Evolutionary conservation across 2,113 vertebrate genomes (phyloP).

Genomic region (Cyprinus carpio): DNA sequence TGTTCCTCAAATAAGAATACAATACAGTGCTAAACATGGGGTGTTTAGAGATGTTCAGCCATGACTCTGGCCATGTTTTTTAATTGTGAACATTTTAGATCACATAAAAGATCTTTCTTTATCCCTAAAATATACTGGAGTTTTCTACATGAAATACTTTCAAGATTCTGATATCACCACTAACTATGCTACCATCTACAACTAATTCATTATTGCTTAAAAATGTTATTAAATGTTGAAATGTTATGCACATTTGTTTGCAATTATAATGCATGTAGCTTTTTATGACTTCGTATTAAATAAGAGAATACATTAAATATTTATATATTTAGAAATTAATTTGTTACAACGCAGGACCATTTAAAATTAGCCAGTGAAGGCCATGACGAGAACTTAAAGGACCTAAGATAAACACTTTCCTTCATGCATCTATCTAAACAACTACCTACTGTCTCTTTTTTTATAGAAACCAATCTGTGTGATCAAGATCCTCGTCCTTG

Average conservation of each 20-base stretch:
- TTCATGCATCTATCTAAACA: neutral
- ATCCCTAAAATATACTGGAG: neutral
- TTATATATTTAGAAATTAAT: neutral
- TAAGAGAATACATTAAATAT: neutral
- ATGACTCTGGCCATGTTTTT: neutral
- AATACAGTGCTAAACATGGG: neutral
- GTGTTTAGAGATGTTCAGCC: neutral
- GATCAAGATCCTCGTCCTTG: conserved; percentile 45
- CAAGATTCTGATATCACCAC: neutral
- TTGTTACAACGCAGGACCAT: neutral
- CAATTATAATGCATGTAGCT: neutral
- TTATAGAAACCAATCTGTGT: conserved; percentile 63
- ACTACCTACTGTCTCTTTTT: neutral
- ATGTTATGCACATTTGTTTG: neutral
- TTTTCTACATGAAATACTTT: neutral
- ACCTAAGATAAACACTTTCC: neutral
- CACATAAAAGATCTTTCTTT: neutral
- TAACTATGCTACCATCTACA: neutral
- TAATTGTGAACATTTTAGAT: neutral
- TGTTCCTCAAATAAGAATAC: neutral
- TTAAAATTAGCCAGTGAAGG: neutral
- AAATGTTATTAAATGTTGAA: neutral
- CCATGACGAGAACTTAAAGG: neutral
- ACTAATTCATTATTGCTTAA: neutral
- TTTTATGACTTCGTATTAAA: neutral